Conservation (phyloP, 1,140 invertebrate genomes). For the Diabrotica virgifera region DNA sequence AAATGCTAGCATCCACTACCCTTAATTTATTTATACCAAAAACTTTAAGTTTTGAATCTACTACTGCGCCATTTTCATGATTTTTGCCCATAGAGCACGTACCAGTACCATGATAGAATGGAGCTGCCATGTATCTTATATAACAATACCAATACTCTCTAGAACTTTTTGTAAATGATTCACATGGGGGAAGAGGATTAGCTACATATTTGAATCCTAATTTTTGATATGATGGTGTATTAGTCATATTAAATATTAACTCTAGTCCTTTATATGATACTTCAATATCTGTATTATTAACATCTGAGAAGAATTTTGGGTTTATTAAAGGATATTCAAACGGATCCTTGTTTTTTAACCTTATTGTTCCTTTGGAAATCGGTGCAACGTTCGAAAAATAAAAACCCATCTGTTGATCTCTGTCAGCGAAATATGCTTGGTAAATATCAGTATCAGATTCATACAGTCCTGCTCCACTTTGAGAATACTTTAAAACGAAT, state of each 20-base stretch:
- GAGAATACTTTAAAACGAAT: slow-evolving; percentile 10
- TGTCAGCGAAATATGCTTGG: slow-evolving; percentile 5
- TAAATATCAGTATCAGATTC: slow-evolving; percentile 18
- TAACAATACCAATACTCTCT: slow-evolving; percentile 16
- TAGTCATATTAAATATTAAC: slow-evolving; percentile 1
- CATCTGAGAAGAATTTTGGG: slow-evolving; percentile 68
- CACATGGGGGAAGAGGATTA: slow-evolving; percentile 6
- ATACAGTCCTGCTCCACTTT: slow-evolving; percentile 13
- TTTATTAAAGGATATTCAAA: slow-evolving; percentile 71
- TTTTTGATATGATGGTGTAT: slow-evolving; percentile 1
- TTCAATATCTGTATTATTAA: slow-evolving; percentile 67
- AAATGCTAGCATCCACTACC: slow-evolving; percentile 70
- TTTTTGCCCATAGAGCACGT: slow-evolving; percentile 55
- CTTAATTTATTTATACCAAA: slow-evolving; percentile 54
- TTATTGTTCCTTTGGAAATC: slow-evolving; percentile 72
- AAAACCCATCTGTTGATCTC: slow-evolving; percentile 54
- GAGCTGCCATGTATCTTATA: slow-evolving; percentile 1
- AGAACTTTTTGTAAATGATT: neutral
- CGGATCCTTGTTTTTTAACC: slow-evolving; percentile 68
- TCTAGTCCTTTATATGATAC: slow-evolving; percentile 58
- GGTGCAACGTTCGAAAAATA: slow-evolving; percentile 58
- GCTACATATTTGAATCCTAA: neutral
- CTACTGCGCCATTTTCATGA: slow-evolving; percentile 45
- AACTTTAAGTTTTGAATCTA: slow-evolving; percentile 54
- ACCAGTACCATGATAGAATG: slow-evolving; percentile 52